These are phyloP conservation scores for Ctena decussata DNA, from an alignment of 2,888 invertebrate species.

Conservation along the genomic window DNA sequence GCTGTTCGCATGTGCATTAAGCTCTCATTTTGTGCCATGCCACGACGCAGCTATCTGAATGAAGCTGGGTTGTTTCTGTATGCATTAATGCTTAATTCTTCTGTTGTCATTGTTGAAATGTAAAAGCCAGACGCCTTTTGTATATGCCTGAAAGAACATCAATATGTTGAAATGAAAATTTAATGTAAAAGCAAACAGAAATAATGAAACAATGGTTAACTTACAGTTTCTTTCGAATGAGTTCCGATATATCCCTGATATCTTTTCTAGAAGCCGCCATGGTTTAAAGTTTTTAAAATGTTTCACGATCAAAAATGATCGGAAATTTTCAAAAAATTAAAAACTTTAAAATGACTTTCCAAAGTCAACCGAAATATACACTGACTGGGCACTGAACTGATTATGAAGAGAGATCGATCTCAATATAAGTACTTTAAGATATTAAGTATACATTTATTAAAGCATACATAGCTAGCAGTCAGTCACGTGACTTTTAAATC, in stretches of 20 bases:
- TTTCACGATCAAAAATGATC: not conserved
- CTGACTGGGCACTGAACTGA: not conserved
- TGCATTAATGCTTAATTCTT: too few relatives aligned
- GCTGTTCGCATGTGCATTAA: too few relatives aligned
- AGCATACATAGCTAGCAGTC: not conserved
- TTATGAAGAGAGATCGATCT: not conserved
- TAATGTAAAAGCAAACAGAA: too few relatives aligned
- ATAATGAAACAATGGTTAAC: too few relatives aligned
- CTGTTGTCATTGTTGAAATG: too few relatives aligned
- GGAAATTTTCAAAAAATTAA: not conserved
- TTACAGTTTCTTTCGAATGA: slow-evolving; percentile 64
- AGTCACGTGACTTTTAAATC: not conserved
- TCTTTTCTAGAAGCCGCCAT: slow-evolving; percentile 62
- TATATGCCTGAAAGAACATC: too few relatives aligned
- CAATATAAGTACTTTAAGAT: not conserved
- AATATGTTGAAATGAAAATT: too few relatives aligned
- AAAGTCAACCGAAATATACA: not conserved
- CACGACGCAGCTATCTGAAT: too few relatives aligned
- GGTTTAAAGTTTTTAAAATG: not conserved
- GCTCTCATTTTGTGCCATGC: too few relatives aligned
- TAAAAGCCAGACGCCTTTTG: too few relatives aligned
- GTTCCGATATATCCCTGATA: slow-evolving; percentile 58
- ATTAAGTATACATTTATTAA: too few relatives aligned
- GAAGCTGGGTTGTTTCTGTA: too few relatives aligned
- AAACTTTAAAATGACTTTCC: not conserved